Evolutionary conservation across 2,888 invertebrate species (phyloP), one percentile per base, ranked within the genome.

Genomic region (Chymomyza caudatula): DNA sequence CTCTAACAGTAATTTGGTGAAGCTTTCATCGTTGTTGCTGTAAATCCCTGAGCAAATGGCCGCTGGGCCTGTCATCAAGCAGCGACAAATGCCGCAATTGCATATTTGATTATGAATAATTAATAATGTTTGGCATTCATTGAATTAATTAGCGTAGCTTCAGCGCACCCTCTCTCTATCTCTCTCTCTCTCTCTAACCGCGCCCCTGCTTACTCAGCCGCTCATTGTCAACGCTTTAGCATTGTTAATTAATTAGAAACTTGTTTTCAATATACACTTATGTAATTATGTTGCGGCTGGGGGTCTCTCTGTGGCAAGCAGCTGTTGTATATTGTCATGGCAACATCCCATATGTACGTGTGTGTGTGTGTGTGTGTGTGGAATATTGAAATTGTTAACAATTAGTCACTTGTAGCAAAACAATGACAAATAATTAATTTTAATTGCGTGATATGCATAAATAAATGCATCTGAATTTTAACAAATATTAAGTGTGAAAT

Each of bases 61-160:
- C 51, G 29, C 25, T 19, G 47, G 17, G 56, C 56, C 66, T 68
- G 72, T 78, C 84, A 70, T 65, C 76, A 55, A 53, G 58, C 66
- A 51, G 47, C 58, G 65, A 67, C 73, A 72, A 76, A 56, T 69
- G 69, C 71, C 74, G 69, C 83, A 83, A 81, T 86, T 85, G 82
- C 74, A 75, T 76, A 78, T 84, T 85, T 78, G 77, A 83, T 84
- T 83, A 81, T 83, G 84, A 84, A 83, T 83, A 83, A 85, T 83
- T 83, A 78, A 83, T 85, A 78, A 73, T 85, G 82, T 77, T 85
- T 84, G 82, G 81, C 78, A 71, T 74, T 77, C 78, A 84, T 81
- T 83, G 86, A 83, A 83, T 83, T 85, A 84, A 83, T 83, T 83
- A 83, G 70, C 61, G 60, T 37, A 61, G 53, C 19, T 29, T 44